These are phyloP conservation scores for Meriones psammophilus DNA, from an alignment of 2,797 vertebrate species.

Conservation along the genomic window DNA sequence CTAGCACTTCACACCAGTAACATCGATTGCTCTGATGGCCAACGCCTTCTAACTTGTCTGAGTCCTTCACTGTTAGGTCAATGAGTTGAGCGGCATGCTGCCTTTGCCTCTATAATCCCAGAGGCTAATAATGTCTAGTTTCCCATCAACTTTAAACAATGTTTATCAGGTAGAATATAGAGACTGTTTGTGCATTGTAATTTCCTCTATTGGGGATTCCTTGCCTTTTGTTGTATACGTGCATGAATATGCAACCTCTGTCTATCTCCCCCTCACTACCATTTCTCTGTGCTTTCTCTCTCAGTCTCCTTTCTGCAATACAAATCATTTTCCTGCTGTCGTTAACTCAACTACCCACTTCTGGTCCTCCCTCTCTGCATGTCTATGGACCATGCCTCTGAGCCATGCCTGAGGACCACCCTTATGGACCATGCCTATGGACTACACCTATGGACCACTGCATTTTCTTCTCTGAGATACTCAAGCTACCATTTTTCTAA, in stretches of 20 bases:
- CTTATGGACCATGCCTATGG: neutral
- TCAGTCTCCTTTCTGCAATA: neutral
- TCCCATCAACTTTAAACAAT: neutral
- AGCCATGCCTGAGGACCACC: neutral
- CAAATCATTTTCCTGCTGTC: neutral
- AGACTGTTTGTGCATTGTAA: neutral
- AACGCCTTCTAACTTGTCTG: neutral
- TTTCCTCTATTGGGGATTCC: neutral
- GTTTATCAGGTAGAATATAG: neutral
- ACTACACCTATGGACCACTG: neutral
- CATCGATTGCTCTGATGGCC: neutral
- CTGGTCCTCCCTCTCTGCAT: neutral
- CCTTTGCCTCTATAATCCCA: neutral
- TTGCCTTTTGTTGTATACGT: neutral
- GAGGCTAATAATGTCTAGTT: neutral
- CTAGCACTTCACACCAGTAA: neutral
- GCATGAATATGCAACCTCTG: rapidly evolving
- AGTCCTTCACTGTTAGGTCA: neutral
- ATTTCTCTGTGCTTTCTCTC: neutral
- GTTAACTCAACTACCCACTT: neutral
- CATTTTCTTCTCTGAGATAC: neutral
- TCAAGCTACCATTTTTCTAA: neutral
- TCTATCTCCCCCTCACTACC: neutral
- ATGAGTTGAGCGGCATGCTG: neutral
- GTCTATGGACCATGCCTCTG: neutral